phyloP scores from a whole-genome alignment of 2,888 invertebrate species.

The Brachylomia viminalis region DNA sequence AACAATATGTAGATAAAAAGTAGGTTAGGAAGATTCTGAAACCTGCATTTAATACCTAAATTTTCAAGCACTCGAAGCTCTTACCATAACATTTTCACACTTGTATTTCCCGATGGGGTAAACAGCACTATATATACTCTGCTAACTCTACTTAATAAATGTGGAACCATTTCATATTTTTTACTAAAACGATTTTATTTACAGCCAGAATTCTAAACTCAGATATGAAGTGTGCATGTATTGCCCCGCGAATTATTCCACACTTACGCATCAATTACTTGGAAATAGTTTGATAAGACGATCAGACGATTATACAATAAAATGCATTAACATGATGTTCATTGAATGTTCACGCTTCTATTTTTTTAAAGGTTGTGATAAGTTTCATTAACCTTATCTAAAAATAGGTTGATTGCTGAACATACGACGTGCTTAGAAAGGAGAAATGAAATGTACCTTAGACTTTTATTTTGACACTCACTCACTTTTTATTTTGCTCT shows the following conservation, averaged over 20 bases:
- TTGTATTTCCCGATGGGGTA: no score
- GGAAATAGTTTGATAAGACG: slow-evolving; percentile 5
- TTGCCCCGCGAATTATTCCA: not conserved
- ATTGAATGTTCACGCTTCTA: slow-evolving; percentile 3
- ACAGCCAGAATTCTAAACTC: not conserved
- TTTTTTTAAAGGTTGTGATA: not conserved
- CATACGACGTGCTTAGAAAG: not conserved
- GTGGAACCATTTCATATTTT: no score
- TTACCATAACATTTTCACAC: no score
- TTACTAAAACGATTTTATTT: not conserved
- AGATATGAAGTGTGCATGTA: not conserved
- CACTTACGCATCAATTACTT: slow-evolving; percentile 8
- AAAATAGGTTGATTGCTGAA: not conserved
- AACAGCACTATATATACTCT: no score
- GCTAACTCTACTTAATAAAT: no score
- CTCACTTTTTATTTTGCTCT: no score
- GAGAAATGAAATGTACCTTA: no score
- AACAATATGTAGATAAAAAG: no score
- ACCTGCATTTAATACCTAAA: no score
- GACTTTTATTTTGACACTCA: no score
- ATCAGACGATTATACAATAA: slow-evolving; percentile 21
- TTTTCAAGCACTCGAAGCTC: no score
- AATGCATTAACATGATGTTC: slow-evolving; percentile 1
- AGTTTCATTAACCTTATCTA: not conserved
- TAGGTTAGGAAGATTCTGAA: no score